Percentiles rank a stretch among this genome's conserved stretches.
These are phyloP conservation scores for Pagetopsis macropterus DNA, from an alignment of 2,797 vertebrate genomes.

Conservation along the genomic window DNA sequence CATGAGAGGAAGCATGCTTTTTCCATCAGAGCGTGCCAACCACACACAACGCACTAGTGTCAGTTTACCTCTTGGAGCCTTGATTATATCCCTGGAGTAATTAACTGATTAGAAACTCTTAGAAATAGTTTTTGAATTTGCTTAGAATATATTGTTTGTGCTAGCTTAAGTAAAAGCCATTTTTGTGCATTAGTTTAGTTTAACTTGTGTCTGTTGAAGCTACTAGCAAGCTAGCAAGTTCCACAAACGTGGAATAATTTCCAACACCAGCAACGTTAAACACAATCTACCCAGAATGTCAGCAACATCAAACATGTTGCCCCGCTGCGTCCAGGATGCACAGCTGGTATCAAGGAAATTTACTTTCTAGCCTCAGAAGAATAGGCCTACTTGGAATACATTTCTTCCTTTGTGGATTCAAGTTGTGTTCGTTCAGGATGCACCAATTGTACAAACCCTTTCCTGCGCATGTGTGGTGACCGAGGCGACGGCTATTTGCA, in stretches of 20 bases:
- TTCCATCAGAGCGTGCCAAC: conserved; percentile 93
- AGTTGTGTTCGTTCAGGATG: conserved; percentile 47
- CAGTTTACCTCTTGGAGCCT: conserved; percentile 91
- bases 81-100: conserved; percentile 87
- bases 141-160: neutral
- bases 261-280: conserved; percentile 20
- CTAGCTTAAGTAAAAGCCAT: neutral
- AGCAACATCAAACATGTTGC: conserved; percentile 36
- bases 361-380: conserved; percentile 60
- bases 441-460: conserved; percentile 50
- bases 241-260: neutral
- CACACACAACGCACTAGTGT: conserved; percentile 93
- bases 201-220: neutral
- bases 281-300: conserved; percentile 6
- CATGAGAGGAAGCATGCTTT: conserved; percentile 96
- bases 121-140: conserved; percentile 62
- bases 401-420: conserved; percentile 49
- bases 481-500: conserved; percentile 73
- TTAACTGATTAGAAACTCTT: conserved; percentile 87
- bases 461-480: conserved; percentile 62
- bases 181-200: neutral
- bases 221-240: neutral
- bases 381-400: conserved; percentile 55
- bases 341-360: conserved; percentile 52
- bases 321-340: conserved; percentile 52